Base-by-base conservation (phyloP, 2,113 vertebrate genomes). In the Trinectes maculatus region DNA sequence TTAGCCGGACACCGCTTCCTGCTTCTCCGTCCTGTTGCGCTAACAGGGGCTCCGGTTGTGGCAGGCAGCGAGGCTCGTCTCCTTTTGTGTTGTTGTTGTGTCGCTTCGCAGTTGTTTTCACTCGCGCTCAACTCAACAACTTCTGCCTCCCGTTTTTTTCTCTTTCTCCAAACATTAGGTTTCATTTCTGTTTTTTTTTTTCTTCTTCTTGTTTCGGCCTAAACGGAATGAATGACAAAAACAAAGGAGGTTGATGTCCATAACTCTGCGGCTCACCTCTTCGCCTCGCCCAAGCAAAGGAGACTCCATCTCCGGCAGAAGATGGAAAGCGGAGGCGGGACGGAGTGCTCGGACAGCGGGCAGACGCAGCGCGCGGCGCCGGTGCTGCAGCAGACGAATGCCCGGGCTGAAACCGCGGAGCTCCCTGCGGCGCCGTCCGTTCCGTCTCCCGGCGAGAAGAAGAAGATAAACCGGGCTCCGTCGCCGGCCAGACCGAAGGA, bases 401-500 rank as follows among this genome's bases (percentile, higher is more conserved):
- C 49, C 60, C 62, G 57, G 47, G 53, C 69, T 16, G 74, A 81
- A 49, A 15, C 66, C 10, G 66, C 71, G 13, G 87, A 85, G 71
- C 72, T 71, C 60, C 28, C 79, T 1, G 63, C 74, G 28, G 19
- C 25, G 34, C 65, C 40, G 12, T 49, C 80, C 54, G 52, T 52
- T 39, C 82, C 54, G 28, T 53, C 64, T 2, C 39, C 58, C 3
- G 70, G 62, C 3, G 93, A 90, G 82, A 95, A 94, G 90, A 95
- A 96, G 66, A 95, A 94, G 79, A 83, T 92, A n/a, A 93, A 94
- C 83, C 93, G 96, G 55, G 95, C 95, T 24, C 95, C 95, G 9
- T 98, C 96, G 3, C 96, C 96, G 15, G 96, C 95, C 9, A 90
- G 96, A 89, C 96, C 95, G 28, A 96, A 93, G 87, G 95, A 96